phyloP scores from a whole-genome alignment of 2,113 vertebrate genomes.

The Hypomesus transpacificus region DNA sequence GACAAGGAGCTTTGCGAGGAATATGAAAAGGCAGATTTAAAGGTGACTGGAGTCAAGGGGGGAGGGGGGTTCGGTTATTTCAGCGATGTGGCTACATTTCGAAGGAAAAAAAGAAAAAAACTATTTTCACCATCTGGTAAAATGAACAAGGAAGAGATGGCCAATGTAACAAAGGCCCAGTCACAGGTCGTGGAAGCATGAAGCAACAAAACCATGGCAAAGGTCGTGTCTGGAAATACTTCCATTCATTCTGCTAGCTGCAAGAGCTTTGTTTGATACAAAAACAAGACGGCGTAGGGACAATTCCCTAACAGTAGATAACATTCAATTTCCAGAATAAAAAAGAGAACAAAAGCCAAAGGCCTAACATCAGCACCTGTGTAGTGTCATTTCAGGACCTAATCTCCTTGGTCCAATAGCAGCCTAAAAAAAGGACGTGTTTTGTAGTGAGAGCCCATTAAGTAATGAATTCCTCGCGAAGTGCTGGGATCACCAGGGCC shows the following conservation, averaged over 20 bases:
- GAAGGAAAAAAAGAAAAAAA: constrained; percentile 23
- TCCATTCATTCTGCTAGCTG: constrained; percentile 29
- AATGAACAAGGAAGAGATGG: constrained; percentile 87
- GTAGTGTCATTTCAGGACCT: constrained; percentile 1
- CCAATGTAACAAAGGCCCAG: constrained; percentile 61
- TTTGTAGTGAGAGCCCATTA: constrained; percentile 55
- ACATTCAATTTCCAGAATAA: not conserved
- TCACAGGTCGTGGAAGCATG: constrained; percentile 44
- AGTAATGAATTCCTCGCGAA: constrained; percentile 60
- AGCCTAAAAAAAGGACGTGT: constrained; percentile 40
- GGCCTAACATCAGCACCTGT: constrained; percentile 25
- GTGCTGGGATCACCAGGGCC: constrained; percentile 49
- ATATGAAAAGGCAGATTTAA: constrained; percentile 99
- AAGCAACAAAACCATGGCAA: constrained; percentile 48
- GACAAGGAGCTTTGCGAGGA: constrained; percentile 99
- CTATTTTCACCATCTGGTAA: constrained; percentile 58
- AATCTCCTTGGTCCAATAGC: constrained; percentile 32
- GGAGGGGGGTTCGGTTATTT: constrained; percentile 66
- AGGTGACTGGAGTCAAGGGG: constrained; percentile 86
- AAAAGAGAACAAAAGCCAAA: constrained; percentile 24
- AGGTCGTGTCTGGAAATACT: constrained; percentile 54
- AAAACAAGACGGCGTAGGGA: too few species aligned
- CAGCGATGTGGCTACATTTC: constrained; percentile 57
- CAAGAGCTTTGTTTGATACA: too few species aligned
- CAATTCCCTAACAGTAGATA: too few species aligned